Percentiles rank a stretch among this genome's conserved stretches.
These are phyloP conservation scores for Pangasius larnaudii DNA, from an alignment of 2,797 vertebrate genomes.

Conservation along the genomic window DNA sequence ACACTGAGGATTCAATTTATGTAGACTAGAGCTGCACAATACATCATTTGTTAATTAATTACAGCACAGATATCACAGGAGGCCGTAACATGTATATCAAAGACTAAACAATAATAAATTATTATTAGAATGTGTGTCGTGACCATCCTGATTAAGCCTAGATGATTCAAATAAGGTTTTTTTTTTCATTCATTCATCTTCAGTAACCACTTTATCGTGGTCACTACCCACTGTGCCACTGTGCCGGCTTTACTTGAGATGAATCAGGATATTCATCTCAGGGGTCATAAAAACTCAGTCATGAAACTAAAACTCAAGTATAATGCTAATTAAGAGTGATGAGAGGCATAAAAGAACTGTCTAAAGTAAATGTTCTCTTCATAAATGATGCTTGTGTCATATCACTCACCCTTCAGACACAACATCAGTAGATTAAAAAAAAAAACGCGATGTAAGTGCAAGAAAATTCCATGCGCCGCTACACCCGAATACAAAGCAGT, in stretches of 20 bases:
- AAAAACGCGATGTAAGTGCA: neutral
- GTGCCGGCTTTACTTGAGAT: neutral
- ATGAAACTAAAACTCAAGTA: too few relatives aligned
- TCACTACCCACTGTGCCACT: neutral
- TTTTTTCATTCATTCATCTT: neutral
- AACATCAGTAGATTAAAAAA: neutral
- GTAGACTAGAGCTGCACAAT: neutral
- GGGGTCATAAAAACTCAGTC: neutral
- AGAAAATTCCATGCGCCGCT: neutral
- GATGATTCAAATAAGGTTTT: neutral
- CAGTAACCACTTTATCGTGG: neutral
- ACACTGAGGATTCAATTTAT: neutral
- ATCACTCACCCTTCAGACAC: neutral
- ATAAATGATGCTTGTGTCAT: neutral
- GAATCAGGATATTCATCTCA: neutral
- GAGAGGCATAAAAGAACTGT: neutral
- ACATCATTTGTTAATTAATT: neutral
- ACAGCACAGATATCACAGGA: neutral
- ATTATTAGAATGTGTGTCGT: neutral
- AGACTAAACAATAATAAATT: neutral
- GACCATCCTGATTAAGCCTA: neutral
- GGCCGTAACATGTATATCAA: neutral
- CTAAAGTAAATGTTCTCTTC: neutral
- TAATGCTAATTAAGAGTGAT: neutral
- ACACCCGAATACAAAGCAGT: neutral